Percentiles rank a stretch among this genome's conserved stretches.
phyloP scores from a whole-genome alignment of 2,113 vertebrate species.

The Zapus hudsonius region DNA sequence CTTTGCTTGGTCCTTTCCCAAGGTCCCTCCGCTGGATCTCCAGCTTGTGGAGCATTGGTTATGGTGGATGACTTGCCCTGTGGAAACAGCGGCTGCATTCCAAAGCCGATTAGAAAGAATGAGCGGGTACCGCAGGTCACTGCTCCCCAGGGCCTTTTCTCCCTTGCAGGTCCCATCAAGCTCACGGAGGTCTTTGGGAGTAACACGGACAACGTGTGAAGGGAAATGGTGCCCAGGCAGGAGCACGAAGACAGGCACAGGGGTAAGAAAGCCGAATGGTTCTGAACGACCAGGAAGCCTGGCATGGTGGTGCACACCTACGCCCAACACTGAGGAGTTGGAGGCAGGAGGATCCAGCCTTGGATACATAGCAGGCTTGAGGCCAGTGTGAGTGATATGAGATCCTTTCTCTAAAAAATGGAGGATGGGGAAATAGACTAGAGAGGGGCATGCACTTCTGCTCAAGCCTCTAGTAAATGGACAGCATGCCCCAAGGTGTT shows the following conservation, averaged over 20 bases:
- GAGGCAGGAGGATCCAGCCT: background rate
- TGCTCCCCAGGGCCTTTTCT: background rate
- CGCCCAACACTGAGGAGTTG: accelerated
- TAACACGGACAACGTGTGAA: constrained; percentile 24
- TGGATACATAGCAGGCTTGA: background rate
- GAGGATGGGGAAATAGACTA: background rate
- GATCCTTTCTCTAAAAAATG: background rate
- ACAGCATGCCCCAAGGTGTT: background rate
- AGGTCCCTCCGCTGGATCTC: background rate
- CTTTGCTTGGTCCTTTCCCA: constrained; percentile 24
- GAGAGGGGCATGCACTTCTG: background rate
- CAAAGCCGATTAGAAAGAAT: constrained; percentile 28
- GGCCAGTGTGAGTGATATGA: background rate
- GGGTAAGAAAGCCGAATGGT: background rate
- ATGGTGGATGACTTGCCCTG: background rate
- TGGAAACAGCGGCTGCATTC: constrained; percentile 40
- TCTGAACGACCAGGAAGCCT: background rate
- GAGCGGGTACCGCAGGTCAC: background rate
- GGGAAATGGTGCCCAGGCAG: background rate
- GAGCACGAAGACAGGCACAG: background rate
- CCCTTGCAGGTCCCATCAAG: background rate
- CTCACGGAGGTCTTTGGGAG: constrained; percentile 9
- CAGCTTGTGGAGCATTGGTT: background rate
- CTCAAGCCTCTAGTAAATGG: background rate
- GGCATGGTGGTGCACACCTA: background rate